phyloP scores from a whole-genome alignment of 2,888 invertebrate genomes.

The Drosophila sordidula region DNA sequence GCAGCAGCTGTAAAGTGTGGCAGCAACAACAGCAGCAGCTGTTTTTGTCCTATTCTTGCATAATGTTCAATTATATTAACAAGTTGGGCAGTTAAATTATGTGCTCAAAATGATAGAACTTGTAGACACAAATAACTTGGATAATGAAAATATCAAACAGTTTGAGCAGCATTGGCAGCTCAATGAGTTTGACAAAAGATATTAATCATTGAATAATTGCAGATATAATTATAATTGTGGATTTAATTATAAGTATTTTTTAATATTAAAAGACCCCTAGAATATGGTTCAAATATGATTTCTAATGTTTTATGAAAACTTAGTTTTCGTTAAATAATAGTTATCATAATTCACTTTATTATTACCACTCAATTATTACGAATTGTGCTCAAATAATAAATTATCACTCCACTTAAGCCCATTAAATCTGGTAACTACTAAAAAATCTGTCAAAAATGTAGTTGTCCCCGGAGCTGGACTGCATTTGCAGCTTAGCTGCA shows the following conservation, averaged over 20 bases:
- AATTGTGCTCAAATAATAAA: not conserved
- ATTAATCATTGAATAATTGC: too few species aligned
- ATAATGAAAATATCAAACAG: too few species aligned
- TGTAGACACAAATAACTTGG: not conserved
- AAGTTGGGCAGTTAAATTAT: not conserved
- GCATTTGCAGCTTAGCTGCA: not conserved
- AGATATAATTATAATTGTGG: too few species aligned
- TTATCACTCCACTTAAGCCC: not conserved
- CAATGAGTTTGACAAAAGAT: too few species aligned
- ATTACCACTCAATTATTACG: not conserved
- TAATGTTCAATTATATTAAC: slow-evolving; percentile 1
- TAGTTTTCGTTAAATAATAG: not conserved
- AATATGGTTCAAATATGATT: too few species aligned
- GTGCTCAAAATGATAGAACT: not conserved
- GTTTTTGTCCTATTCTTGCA: not conserved
- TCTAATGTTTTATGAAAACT: too few species aligned
- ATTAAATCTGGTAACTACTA: slow-evolving; percentile 1
- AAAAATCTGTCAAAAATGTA: not conserved
- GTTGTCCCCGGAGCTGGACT: not conserved
- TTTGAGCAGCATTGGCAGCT: too few species aligned
- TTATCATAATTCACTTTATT: not conserved
- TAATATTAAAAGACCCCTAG: too few species aligned
- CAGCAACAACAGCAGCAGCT: slow-evolving; percentile 9
- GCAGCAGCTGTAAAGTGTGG: slow-evolving; percentile 5
- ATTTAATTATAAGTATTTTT: too few species aligned